These are phyloP conservation scores for Drosophila phalerata DNA, from an alignment of 2,888 invertebrate genomes.

Conservation along the genomic window DNA sequence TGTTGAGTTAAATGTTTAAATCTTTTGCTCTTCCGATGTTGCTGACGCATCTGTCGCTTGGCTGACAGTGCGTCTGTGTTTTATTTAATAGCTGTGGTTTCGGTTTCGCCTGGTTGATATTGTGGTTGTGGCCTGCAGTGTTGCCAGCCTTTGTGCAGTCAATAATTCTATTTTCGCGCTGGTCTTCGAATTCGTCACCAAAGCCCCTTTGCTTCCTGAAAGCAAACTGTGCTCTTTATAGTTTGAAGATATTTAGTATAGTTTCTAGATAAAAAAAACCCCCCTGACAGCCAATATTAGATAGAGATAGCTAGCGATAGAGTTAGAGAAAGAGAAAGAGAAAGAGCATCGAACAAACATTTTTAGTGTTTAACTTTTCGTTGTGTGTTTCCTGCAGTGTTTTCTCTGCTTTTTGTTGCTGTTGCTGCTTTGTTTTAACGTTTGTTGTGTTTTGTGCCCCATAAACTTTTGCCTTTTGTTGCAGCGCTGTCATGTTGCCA, in stretches of 20 bases:
- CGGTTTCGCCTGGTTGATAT: constrained; percentile 10
- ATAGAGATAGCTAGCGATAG: not conserved
- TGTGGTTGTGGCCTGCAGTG: not conserved
- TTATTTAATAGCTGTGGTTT: constrained; percentile 28
- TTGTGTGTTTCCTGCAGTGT: constrained; percentile 18
- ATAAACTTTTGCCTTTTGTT: constrained; percentile 66
- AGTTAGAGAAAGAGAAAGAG: constrained; percentile 2
- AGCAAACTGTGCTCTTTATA: constrained; percentile 3
- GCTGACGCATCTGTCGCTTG: constrained; percentile 7
- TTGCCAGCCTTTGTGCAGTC: constrained; percentile 5
- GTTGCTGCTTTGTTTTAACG: constrained; percentile 38
- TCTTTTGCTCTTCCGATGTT: constrained; percentile 11
- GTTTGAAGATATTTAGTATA: constrained; percentile 26
- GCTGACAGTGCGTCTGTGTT: constrained; percentile 17
- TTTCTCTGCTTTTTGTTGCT: constrained; percentile 27
- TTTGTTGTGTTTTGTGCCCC: constrained; percentile 34
- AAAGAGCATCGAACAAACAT: constrained; percentile 46
- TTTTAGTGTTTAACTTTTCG: constrained; percentile 54
- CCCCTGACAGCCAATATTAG: not conserved
- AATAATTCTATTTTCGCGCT: constrained; percentile 47
- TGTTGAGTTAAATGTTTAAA: constrained; percentile 3
- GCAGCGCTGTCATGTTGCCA: constrained; percentile 52
- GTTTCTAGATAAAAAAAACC: not conserved
- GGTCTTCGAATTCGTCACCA: constrained; percentile 8
- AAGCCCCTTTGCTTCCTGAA: constrained; percentile 7